A percentile compares a stretch with the other conserved stretches of the same genome.
Conservation (phyloP, 2,797 vertebrate species). For the Chelonia mydas region DNA sequence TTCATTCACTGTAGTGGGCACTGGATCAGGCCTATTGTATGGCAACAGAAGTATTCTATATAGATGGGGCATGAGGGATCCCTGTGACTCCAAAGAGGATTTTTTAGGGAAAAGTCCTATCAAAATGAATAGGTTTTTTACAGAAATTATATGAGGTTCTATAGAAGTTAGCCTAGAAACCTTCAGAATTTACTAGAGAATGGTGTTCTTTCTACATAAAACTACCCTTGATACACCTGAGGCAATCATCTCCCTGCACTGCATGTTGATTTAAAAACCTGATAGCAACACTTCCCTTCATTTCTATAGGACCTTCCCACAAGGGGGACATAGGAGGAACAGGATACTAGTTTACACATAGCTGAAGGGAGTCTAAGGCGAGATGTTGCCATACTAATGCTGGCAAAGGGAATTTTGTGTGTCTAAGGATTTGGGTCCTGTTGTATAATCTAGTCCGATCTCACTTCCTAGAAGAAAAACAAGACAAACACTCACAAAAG, state of each 20-base stretch:
- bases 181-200: neutral
- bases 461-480: neutral
- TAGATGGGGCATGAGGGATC: neutral
- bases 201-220: neutral
- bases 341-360: neutral
- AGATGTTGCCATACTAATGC: neutral
- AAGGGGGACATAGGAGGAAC: accelerated
- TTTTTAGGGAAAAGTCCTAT: neutral
- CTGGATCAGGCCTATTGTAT: constrained; percentile 27
- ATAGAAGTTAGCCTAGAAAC: neutral
- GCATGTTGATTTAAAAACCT: neutral
- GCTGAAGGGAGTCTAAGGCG: neutral
- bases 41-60: neutral
- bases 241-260: neutral
- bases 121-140: constrained; percentile 7
- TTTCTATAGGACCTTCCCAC: neutral
- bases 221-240: neutral
- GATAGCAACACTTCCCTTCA: neutral
- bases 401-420: neutral
- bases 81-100: neutral
- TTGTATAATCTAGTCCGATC: neutral
- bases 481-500: neutral
- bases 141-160: neutral
- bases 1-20: constrained; percentile 50
- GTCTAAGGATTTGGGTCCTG: neutral